Evolutionary conservation across 1,140 invertebrate genomes (phyloP).

Genomic region (Diachasma alloeum): DNA sequence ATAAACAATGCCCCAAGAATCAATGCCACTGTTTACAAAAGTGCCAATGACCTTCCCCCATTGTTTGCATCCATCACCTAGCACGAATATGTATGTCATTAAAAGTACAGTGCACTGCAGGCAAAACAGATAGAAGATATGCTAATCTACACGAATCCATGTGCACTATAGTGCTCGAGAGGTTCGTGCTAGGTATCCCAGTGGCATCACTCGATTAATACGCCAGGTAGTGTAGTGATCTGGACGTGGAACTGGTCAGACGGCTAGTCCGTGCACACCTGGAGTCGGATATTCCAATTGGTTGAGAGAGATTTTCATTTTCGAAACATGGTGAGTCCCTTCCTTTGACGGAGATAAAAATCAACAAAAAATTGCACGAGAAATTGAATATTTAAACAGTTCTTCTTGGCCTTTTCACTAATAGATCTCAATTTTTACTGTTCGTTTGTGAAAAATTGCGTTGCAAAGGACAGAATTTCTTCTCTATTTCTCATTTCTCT

Average conservation of each 20-base stretch:
- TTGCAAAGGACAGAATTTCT: too few species aligned
- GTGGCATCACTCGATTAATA: slow-evolving; percentile 27
- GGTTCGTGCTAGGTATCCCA: background rate
- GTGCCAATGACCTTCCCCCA: slow-evolving; percentile 7
- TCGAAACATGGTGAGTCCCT: slow-evolving; percentile 13
- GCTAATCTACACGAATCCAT: background rate
- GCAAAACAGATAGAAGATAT: background rate
- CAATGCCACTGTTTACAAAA: background rate
- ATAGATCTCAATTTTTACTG: too few species aligned
- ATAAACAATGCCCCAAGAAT: background rate
- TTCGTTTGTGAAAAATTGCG: too few species aligned
- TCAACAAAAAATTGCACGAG: too few species aligned
- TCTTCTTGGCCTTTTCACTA: too few species aligned
- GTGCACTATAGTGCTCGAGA: slow-evolving; percentile 17
- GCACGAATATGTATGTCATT: slow-evolving; percentile 6
- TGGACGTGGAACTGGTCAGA: slow-evolving; percentile 10
- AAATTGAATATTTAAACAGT: too few species aligned
- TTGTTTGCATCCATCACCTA: background rate
- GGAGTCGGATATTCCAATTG: background rate
- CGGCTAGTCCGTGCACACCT: background rate
- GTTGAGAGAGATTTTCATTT: background rate
- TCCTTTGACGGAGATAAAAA: background rate
- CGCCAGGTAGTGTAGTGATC: slow-evolving; percentile 21
- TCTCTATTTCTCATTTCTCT: too few species aligned
- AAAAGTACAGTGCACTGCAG: background rate